A percentile compares a stretch with the other conserved stretches of the same genome.
Conservation (phyloP, 1,140 invertebrate genomes). For the Melanaphis sacchari region DNA sequence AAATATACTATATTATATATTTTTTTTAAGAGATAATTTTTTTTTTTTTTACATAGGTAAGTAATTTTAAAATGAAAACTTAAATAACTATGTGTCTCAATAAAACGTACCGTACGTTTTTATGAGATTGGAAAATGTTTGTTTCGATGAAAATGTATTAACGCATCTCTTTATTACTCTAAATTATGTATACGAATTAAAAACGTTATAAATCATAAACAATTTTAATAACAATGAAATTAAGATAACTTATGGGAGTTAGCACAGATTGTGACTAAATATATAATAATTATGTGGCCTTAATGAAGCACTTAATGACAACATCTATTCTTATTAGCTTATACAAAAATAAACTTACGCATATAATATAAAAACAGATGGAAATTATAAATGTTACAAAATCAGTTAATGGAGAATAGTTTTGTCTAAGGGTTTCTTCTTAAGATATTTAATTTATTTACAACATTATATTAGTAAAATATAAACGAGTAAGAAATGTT, state of each 20-base stretch:
- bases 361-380: not conserved
- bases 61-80: not conserved
- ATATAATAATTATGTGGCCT: conserved; percentile 20
- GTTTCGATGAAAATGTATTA: not conserved
- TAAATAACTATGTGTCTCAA: not conserved
- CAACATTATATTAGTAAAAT: not conserved
- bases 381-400: not conserved
- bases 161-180: not conserved
- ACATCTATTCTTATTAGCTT: conserved; percentile 10
- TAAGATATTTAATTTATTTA: not conserved
- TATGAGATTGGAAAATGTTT: not conserved
- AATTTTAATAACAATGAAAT: not conserved
- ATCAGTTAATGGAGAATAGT: not conserved
- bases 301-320: conserved; percentile 42
- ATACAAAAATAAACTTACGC: not conserved
- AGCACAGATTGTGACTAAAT: conserved; percentile 12
- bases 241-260: not conserved
- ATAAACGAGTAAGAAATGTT: not conserved
- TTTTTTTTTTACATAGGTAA: not conserved
- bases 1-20: too few relatives aligned
- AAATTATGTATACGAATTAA: not conserved
- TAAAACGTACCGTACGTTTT: not conserved
- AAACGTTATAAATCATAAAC: not conserved
- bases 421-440: not conserved
- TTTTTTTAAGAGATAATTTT: not conserved